Percentiles rank a stretch among this genome's conserved stretches.
phyloP scores from a whole-genome alignment of 2,113 vertebrate genomes.

The Grammomys surdaster region DNA sequence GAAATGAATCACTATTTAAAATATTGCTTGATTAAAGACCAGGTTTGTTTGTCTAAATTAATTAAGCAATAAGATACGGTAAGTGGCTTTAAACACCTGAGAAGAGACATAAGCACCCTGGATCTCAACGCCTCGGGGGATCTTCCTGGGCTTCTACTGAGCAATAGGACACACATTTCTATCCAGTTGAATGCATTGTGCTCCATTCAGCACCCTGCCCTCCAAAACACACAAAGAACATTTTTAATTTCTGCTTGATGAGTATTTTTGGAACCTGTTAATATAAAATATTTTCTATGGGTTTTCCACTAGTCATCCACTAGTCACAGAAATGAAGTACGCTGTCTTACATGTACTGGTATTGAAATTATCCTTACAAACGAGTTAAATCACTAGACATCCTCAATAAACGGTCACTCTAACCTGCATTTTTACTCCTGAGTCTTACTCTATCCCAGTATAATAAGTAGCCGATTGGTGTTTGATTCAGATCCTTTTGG shows the following conservation, averaged over 20 bases:
- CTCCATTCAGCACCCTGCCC: background rate
- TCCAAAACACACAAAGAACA: background rate
- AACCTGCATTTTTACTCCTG: background rate
- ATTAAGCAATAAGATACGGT: slow-evolving; percentile 50
- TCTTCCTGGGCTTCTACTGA: slow-evolving; percentile 34
- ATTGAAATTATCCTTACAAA: background rate
- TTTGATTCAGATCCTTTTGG: background rate
- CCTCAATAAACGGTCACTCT: background rate
- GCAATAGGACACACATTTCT: background rate
- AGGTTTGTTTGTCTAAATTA: slow-evolving; percentile 64
- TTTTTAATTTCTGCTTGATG: slow-evolving; percentile 11
- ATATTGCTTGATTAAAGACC: slow-evolving; percentile 66
- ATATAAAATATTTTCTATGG: slow-evolving; percentile 22
- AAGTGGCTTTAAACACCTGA: slow-evolving; percentile 55
- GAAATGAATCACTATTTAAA: slow-evolving; percentile 65
- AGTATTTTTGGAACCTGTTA: slow-evolving; percentile 15
- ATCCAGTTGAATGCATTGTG: background rate
- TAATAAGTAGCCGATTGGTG: background rate
- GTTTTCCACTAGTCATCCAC: background rate
- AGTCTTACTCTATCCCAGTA: background rate
- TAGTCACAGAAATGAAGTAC: background rate
- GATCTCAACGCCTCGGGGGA: slow-evolving; percentile 3
- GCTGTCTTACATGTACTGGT: background rate
- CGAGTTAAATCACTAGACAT: background rate
- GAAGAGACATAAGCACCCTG: slow-evolving; percentile 5